Evolutionary conservation across 2,888 invertebrate species (phyloP).

Genomic region (Leptinotarsa peninsularis): DNA sequence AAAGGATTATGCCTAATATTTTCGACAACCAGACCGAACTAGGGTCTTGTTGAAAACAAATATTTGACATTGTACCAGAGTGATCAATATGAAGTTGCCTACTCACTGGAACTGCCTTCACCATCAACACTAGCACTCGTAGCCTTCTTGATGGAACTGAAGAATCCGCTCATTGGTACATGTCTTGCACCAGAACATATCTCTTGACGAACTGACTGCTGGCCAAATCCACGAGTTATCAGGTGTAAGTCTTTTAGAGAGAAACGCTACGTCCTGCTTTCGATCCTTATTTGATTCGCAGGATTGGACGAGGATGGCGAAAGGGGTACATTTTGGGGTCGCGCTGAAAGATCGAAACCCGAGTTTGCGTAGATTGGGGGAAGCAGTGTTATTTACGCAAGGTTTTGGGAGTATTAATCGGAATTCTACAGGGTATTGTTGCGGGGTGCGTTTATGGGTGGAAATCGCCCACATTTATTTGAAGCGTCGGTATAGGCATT

Average conservation of each 20-base stretch:
- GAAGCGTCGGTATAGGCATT: too few relatives aligned
- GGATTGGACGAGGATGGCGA: slow-evolving; percentile 3
- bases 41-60: not conserved
- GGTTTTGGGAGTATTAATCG: slow-evolving; percentile 20
- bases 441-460: not conserved
- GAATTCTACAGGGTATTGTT: slow-evolving; percentile 22
- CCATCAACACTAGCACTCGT: slow-evolving; percentile 52
- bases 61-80: not conserved
- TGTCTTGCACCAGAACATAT: slow-evolving; percentile 53
- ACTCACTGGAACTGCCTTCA: slow-evolving; percentile 48
- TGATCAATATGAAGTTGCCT: not conserved
- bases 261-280: not conserved
- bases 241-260: slow-evolving; percentile 34
- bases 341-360: not conserved
- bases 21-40: too few relatives aligned
- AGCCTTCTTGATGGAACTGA: slow-evolving; percentile 65
- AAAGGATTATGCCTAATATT: too few relatives aligned
- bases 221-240: slow-evolving; percentile 40
- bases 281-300: not conserved
- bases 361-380: slow-evolving; percentile 21
- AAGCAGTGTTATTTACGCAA: slow-evolving; percentile 5
- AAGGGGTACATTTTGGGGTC: not conserved
- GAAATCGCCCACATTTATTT: too few relatives aligned
- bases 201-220: slow-evolving; percentile 50
- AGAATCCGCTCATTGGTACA: slow-evolving; percentile 63